Base-by-base conservation (phyloP, 2,797 vertebrate species). In the Dendrocincla fuliginosa region DNA sequence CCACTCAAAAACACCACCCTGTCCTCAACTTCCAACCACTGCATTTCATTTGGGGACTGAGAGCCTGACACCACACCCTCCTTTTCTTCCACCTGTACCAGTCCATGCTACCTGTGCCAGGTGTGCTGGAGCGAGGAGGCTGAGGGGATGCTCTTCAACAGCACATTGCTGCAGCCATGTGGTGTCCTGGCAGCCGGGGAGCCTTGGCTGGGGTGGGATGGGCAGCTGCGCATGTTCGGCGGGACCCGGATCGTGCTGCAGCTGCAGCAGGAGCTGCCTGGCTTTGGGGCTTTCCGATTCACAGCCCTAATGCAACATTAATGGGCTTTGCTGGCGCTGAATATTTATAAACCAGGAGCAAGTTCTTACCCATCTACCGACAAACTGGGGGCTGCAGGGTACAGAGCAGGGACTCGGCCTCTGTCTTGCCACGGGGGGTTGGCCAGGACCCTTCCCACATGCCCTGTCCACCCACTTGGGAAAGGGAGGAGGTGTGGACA, bases 221-320 rank as follows among this genome's bases (percentile, higher is more conserved):
- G 76, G 83, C 60, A 27, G 33, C 61, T 59, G 49, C 4, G 7
- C 37, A 5, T 8, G 41, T 24, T 16, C 1, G 1, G 53, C 8
- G 13, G 82, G 52, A 59, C 67, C 19, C 3, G 1, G 69, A 71
- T 20, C 1, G 2, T 4, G 12, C 89, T 91, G 91, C 87, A 88
- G 85, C 91, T 75, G 89, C 91, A 39, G 92, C 67, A 44, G 5
- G 55, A 76, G 89, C 85, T 60, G 95, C 77, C 89, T 86, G 94
- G 88, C 96, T 97, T 81, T 87, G 87, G 93, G 93, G 93, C 91
- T 95, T 96, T 95, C 93, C 27, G 49, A 97, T 28, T 96, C 96
- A 91, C 96, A 95, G 93, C 93, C 89, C 84, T 97, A 95, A 96
- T 96, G 91, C 94, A 97, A 96, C 91, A 95, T 97, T 97, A 96